Conservation (phyloP, 2,797 vertebrate species). For the Epinephelus malabaricus region DNA sequence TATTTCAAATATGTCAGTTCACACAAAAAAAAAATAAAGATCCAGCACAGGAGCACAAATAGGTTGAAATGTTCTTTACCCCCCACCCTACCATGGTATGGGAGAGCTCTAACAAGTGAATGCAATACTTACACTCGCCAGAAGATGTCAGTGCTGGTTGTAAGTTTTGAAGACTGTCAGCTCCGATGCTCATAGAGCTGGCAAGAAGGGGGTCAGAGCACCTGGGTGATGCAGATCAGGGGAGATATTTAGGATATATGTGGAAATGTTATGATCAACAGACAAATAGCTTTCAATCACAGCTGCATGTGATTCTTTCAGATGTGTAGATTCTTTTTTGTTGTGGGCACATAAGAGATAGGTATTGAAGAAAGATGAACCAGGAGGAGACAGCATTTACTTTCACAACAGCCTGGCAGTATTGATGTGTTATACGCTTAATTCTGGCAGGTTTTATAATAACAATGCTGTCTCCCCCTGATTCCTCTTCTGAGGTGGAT, state of each 20-base stretch:
- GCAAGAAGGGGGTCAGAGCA: conserved; percentile 58
- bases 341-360: background rate
- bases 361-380: background rate
- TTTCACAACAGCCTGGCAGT: background rate
- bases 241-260: conserved; percentile 7
- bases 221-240: conserved; percentile 46
- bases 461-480: conserved; percentile 11
- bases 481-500: background rate
- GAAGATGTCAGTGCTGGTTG: conserved; percentile 42
- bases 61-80: background rate
- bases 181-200: conserved; percentile 26
- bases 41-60: background rate
- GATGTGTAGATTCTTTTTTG: background rate
- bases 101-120: background rate
- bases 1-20: background rate
- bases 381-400: background rate
- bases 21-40: background rate
- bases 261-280: background rate
- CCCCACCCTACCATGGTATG: too few relatives aligned
- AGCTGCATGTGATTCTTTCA: background rate
- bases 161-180: conserved; percentile 36
- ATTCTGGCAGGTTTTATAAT: background rate
- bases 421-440: background rate
- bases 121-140: conserved; percentile 62
- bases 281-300: background rate